Evolutionary conservation across 2,888 invertebrate genomes (phyloP), one percentile per base, ranked within the genome.

Genomic region (Agelastica alni): DNA sequence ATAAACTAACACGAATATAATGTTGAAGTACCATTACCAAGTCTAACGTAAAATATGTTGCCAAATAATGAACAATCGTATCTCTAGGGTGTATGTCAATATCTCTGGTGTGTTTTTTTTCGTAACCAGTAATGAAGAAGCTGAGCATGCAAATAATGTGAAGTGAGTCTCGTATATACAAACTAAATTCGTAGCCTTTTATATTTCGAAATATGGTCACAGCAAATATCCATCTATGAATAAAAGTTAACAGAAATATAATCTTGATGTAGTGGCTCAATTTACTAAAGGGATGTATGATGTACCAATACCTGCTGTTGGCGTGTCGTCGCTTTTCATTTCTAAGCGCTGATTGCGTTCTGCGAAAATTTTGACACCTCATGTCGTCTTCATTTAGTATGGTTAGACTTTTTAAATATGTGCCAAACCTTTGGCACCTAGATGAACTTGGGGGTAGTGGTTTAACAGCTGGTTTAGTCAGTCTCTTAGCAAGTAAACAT

Each of bases 261-360:
- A 49, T 10, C 4, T 57, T 44, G 6, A 60, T 7, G 3, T 48
- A 17, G 13, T 12, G 1, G 6, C 28, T 45, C 6, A 58, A n/a
- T 18, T 45, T 53, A 22, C 60, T 60, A 31, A 58, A 58, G 0
- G 60, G 60, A 41, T 60, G 60, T 10, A 60, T 51, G 12, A 60
- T 30, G 18, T 26, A 58, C 28, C 30, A 26, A 16, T 58, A 44
- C 7, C 41, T 42, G 34, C 55, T 51, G 9, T 4, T 32, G 17
- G 30, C 31, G 28, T 60, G 51, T 18, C 53, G 39, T n/a, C 20
- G 53, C 12, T 51, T 16, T 41, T 60, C 60, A 1, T 26, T 42
- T 2, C 26, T 37, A 13, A 44, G 10, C 2, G 42, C 14, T 4
- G 53, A 47, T 12, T 17, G 34, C 18, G 44, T 58, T 4, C 10